These are phyloP conservation scores for Rhyacichthys aspro DNA, from an alignment of 2,797 vertebrate genomes.

Conservation along the genomic window DNA sequence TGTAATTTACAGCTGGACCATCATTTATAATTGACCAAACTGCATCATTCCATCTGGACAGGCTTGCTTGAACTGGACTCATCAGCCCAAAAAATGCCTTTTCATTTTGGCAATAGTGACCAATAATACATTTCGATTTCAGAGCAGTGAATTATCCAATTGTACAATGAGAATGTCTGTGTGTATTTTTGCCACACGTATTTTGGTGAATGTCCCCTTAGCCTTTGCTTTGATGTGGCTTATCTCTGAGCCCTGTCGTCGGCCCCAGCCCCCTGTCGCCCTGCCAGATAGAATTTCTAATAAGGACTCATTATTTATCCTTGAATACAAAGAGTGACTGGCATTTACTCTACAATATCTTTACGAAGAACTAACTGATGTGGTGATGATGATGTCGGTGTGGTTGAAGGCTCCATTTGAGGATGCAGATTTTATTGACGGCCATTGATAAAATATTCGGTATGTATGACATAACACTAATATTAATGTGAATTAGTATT, in stretches of 20 bases:
- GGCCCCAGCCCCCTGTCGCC: conserved; percentile 68
- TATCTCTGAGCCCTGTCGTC: conserved; percentile 70
- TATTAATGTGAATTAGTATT: too few species aligned
- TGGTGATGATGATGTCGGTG: conserved; percentile 32
- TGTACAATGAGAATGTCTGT: conserved; percentile 65
- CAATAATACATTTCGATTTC: conserved; percentile 79
- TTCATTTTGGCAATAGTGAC: conserved; percentile 68
- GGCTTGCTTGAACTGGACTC: conserved; percentile 72
- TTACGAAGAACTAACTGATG: conserved; percentile 39
- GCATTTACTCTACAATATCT: conserved; percentile 62
- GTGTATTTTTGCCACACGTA: conserved; percentile 74
- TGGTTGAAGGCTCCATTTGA: conserved; percentile 20
- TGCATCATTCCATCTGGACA: conserved; percentile 56
- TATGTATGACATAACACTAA: not conserved
- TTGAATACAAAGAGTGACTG: conserved; percentile 75
- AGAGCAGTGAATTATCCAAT: conserved; percentile 76
- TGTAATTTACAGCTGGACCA: conserved; percentile 71
- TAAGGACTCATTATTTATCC: conserved; percentile 77
- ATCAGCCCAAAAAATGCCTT: conserved; percentile 65
- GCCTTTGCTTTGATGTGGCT: conserved; percentile 77
- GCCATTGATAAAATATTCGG: conserved; percentile 37
- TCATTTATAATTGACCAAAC: conserved; percentile 80
- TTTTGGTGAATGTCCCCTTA: conserved; percentile 59
- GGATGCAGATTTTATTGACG: conserved; percentile 32
- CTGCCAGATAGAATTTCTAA: conserved; percentile 80